phyloP scores from a whole-genome alignment of 2,888 invertebrate species.

The Agrenia bidenticulata region DNA sequence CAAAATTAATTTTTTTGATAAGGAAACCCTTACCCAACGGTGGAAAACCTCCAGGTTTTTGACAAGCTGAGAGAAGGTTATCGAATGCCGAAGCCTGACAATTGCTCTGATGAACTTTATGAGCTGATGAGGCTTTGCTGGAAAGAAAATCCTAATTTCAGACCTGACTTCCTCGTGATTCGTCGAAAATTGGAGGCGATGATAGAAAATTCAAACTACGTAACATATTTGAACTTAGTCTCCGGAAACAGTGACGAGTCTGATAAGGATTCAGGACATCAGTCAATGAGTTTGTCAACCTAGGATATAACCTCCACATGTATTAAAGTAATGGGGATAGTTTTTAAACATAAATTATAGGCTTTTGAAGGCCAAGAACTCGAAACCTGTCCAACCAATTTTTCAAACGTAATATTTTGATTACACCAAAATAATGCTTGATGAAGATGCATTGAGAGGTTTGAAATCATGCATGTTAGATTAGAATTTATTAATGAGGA shows the following conservation, averaged over 20 bases:
- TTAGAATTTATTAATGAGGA: too few relatives aligned
- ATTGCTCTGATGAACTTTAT: conserved; percentile 45
- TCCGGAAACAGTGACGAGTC: conserved; percentile 7
- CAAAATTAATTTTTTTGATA: neutral
- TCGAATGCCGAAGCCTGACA: conserved; percentile 45
- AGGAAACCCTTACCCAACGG: conserved; percentile 33
- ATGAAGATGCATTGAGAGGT: too few relatives aligned
- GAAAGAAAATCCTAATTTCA: conserved; percentile 36
- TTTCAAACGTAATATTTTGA: too few relatives aligned
- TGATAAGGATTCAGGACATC: neutral
- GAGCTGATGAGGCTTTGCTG: conserved; percentile 47
- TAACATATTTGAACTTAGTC: conserved; percentile 43
- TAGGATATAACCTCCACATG: neutral
- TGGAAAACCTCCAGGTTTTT: conserved; percentile 40
- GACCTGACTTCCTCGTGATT: conserved; percentile 46
- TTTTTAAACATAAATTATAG: too few relatives aligned
- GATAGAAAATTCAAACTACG: conserved; percentile 39
- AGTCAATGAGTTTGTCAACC: conserved; percentile 10
- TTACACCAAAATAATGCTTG: too few relatives aligned
- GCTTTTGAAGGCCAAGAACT: too few relatives aligned
- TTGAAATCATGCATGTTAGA: too few relatives aligned
- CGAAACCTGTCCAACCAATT: too few relatives aligned
- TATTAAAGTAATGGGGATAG: too few relatives aligned
- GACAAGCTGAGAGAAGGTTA: conserved; percentile 44
- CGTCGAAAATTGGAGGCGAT: conserved; percentile 41